phyloP scores from a whole-genome alignment of 2,888 invertebrate genomes.

The Hemicrepidius hirtus region DNA sequence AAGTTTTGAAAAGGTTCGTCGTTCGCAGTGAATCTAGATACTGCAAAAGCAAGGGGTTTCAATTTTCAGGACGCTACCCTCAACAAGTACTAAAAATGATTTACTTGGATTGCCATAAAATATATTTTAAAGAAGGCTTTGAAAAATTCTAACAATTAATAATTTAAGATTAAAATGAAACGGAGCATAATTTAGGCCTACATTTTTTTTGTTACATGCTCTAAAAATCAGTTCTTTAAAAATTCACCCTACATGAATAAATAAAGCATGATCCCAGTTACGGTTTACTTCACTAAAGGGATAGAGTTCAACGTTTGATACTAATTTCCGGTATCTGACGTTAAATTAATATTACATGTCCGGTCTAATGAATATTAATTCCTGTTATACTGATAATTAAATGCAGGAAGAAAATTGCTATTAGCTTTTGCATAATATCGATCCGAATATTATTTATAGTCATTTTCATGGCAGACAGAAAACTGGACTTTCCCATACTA shows the following conservation, averaged over 20 bases:
- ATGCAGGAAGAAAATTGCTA: constrained; percentile 1
- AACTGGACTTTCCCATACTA: too few relatives aligned
- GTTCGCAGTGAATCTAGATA: not conserved
- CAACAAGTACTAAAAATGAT: too few relatives aligned
- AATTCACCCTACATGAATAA: constrained; percentile 31
- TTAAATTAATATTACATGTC: constrained; percentile 23
- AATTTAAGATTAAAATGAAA: too few relatives aligned
- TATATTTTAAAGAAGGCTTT: too few relatives aligned
- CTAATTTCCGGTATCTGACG: constrained; percentile 37
- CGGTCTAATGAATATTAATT: constrained; percentile 21
- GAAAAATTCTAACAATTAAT: too few relatives aligned
- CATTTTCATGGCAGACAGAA: too few relatives aligned
- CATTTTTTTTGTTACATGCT: too few relatives aligned
- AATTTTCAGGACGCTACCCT: not conserved
- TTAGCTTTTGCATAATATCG: not conserved
- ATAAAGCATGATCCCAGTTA: constrained; percentile 14
- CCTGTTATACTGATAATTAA: not conserved
- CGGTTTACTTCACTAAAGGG: constrained; percentile 1
- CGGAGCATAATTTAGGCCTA: too few relatives aligned
- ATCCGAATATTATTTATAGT: not conserved
- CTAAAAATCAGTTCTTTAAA: too few relatives aligned
- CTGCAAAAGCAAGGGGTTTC: constrained; percentile 17
- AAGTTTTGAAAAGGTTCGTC: constrained; percentile 39
- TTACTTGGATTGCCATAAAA: too few relatives aligned
- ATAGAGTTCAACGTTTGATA: constrained; percentile 12